A percentile compares a stretch with the other conserved stretches of the same genome.
These are phyloP conservation scores for Oreortyx pictus DNA, from an alignment of 2,797 vertebrate genomes.

Conservation along the genomic window DNA sequence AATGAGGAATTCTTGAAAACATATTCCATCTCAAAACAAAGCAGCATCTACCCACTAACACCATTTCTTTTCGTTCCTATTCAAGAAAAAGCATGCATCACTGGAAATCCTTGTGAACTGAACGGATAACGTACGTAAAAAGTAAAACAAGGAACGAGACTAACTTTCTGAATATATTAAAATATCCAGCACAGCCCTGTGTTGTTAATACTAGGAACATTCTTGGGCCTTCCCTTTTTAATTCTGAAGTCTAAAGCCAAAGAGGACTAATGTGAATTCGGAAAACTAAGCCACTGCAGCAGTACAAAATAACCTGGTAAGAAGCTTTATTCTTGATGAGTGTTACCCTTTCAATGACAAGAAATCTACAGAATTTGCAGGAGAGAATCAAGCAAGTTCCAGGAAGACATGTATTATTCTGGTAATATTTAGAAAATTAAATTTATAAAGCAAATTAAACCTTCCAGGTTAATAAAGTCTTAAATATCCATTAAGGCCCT, in stretches of 20 bases:
- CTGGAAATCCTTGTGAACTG: too few relatives aligned
- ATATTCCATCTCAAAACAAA: too few relatives aligned
- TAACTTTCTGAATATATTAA: too few relatives aligned
- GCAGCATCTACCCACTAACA: too few relatives aligned
- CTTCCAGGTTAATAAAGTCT: slow-evolving; percentile 3
- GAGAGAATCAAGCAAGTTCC: background rate
- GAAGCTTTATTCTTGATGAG: background rate
- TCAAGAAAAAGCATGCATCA: too few relatives aligned
- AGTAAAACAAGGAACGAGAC: too few relatives aligned
- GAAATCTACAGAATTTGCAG: background rate
- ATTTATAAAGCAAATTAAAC: background rate
- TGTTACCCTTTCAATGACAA: background rate
- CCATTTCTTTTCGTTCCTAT: too few relatives aligned
- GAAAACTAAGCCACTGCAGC: background rate
- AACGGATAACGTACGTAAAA: too few relatives aligned
- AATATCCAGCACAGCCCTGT: background rate
- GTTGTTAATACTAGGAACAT: background rate
- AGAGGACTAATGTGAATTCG: background rate
- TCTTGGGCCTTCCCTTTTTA: background rate
- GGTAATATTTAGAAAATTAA: background rate
- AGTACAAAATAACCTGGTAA: background rate
- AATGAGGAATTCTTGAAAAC: too few relatives aligned
- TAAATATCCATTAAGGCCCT: background rate
- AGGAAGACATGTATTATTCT: background rate
- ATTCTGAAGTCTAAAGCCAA: background rate